These are phyloP conservation scores for Pogonomyrmex barbatus DNA, from an alignment of 1,140 invertebrate genomes.

Conservation along the genomic window DNA sequence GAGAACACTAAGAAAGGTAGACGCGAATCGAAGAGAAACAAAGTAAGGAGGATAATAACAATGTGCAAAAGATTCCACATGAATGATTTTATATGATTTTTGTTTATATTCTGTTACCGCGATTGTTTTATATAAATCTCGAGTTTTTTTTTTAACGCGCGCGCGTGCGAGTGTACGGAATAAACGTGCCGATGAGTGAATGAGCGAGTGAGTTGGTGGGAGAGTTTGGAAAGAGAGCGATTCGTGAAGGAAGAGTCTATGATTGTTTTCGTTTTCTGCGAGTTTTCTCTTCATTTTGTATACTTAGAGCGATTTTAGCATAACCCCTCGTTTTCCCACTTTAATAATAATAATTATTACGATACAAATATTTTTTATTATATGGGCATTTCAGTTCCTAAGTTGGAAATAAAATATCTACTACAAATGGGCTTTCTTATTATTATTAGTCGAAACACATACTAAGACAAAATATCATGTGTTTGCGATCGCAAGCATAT, in stretches of 20 bases:
- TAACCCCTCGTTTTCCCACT: constrained; percentile 75
- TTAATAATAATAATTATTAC: constrained; percentile 77
- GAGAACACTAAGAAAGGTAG: constrained; percentile 59
- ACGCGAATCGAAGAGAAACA: constrained; percentile 53
- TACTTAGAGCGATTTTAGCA: constrained; percentile 74
- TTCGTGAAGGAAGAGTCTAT: constrained; percentile 62
- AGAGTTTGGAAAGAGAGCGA: constrained; percentile 58
- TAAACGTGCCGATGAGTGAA: constrained; percentile 20
- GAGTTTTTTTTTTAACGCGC: constrained; percentile 61
- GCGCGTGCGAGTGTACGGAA: constrained; percentile 26
- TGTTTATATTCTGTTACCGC: constrained; percentile 72
- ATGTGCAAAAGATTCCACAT: constrained; percentile 77
- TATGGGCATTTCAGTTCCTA: constrained; percentile 82
- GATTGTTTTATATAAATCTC: constrained; percentile 71
- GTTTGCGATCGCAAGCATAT: background rate
- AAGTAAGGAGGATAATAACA: constrained; percentile 44
- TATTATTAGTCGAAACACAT: constrained; percentile 32
- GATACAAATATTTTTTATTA: constrained; percentile 81
- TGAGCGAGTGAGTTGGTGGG: constrained; percentile 3
- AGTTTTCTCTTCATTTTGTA: constrained; percentile 76
- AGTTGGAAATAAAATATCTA: constrained; percentile 82
- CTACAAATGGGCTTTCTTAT: constrained; percentile 67
- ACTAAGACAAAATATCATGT: background rate
- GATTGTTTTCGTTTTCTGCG: constrained; percentile 70
- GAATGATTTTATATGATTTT: constrained; percentile 74